Evolutionary conservation across 2,113 vertebrate genomes (phyloP), one percentile per base, ranked within the genome.

Genomic region (Chloroceryle aenea): DNA sequence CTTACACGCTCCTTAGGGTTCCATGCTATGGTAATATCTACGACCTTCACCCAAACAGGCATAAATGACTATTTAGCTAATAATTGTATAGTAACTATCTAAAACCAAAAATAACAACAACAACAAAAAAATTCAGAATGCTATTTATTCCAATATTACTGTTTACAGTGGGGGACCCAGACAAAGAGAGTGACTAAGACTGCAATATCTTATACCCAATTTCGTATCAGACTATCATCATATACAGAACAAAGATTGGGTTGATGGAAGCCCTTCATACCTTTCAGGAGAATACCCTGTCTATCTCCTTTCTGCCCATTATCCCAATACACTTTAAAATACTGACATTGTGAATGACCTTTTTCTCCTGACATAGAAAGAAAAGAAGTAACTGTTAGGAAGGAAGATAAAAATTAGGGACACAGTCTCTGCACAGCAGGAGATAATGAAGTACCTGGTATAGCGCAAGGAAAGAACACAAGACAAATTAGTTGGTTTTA

Each of bases 301-400:
- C 95, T 96, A 96, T 96, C 94, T 95, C 95, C 93, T 97, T 90
- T 96, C 91, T 96, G 95, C 96, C 96, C 91, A 96, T 95, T 96
- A 95, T 96, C 96, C 94, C 94, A 96, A 96, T 94, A 96, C 89
- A 96, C 78, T 93, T 95, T 96, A 94, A 94, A 97, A 97, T 95
- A 95, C 94, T 95, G 95, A 97, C 90, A 96, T 88, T 96, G 94
- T 93, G 94, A 96, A 97, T 96, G 96, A 96, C 85, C 64, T 95
- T 96, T 96, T 93, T 96, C 92, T 97, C 95, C 96, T 96, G 96
- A 96, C 90, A 96, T 17, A 94, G 95, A 96, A 97, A 97, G 94
- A 96, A 96, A 94, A 97, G 94, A 95, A 94, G 95, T 81, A 87
- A 94, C 86, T 72, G 94, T 96, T 96, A 95, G 96, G 94, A 96